These are phyloP conservation scores for Gambusia affinis DNA, from an alignment of 2,113 vertebrate genomes.

Conservation along the genomic window DNA sequence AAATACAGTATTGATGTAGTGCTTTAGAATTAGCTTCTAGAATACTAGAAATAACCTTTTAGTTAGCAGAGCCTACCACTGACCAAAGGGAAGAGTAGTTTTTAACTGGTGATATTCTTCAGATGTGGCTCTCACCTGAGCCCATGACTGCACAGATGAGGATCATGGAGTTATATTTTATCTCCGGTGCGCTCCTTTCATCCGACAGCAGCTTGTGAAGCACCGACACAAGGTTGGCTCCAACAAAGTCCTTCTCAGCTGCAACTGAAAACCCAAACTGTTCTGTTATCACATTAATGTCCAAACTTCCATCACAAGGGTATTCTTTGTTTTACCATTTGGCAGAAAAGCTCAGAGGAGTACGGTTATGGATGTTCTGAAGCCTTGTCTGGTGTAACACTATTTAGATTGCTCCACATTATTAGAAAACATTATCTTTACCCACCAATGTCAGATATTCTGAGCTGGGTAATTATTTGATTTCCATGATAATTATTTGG, in stretches of 20 bases:
- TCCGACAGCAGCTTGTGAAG: conserved; percentile 94
- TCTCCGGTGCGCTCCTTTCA: conserved; percentile 94
- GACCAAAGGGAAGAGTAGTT: not conserved
- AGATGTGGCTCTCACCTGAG: conserved; percentile 81
- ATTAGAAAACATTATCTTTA: too few species aligned
- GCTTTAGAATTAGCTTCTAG: too few species aligned
- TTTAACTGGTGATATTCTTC: too few species aligned
- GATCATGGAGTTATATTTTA: conserved; percentile 99
- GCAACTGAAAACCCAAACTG: conserved; percentile 75
- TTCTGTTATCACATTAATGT: not conserved
- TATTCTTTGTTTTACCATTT: not conserved
- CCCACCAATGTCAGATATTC: too few species aligned
- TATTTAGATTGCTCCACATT: too few species aligned
- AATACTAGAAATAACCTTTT: too few species aligned
- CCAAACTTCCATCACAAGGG: not conserved
- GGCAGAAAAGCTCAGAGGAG: not conserved
- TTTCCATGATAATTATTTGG: too few species aligned
- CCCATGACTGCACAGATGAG: conserved; percentile 94
- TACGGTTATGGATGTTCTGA: too few species aligned
- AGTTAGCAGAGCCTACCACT: too few species aligned
- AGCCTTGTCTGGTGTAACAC: too few species aligned
- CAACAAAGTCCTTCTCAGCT: conserved; percentile 94
- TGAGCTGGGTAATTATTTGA: too few species aligned
- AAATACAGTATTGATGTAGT: too few species aligned
- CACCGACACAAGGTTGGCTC: conserved; percentile 89